Evolutionary conservation across 2,113 vertebrate genomes (phyloP), one percentile per base, ranked within the genome.

Genomic region (Geococcyx californianus): DNA sequence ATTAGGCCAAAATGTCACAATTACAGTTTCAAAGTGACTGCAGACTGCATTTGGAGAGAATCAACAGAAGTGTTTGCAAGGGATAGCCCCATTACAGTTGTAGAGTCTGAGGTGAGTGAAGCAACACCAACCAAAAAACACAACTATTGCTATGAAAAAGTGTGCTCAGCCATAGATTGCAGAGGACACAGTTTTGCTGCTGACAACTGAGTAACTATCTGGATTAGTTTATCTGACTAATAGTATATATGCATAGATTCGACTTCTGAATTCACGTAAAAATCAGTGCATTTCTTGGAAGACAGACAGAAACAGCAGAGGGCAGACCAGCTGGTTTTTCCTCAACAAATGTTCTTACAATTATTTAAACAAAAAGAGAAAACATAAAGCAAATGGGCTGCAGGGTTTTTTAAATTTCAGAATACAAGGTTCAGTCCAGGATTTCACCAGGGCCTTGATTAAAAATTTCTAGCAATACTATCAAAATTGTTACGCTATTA

Each of bases 41-140:
- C 99, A 18, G 99, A 99, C 95, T 99, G 99, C 96, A 97, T 98
- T 62, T 99, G 99, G 99, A 98, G 99, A 90, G 99, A 99, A 92
- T 99, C 99, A 4, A 99, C 99, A 0, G 99, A 99, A 95, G 99
- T 99, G 34, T 99, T 99, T 96, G 99, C 99, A 33, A 99, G 99
- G 97, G 99, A 99, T 95, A 99, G 99, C 74, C 99, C 99, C 42
- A 99, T 99, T 94, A 99, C 99, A 7, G 99, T 99, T 84, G 99
- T 98, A 4, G 99, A 99, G 94, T 98, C 98, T 8, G 99, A 99
- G 78, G 97, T 98, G 69, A 97, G 64, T 5, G 99, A 99, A 96
- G 98, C 98, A 18, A 99, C 99, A 6, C 99, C 99, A 17, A 99
- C 99, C 83, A 99, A 99, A 98, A 99, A 99, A 97, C 97, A 97